A percentile compares a stretch with the other conserved stretches of the same genome.
phyloP scores from a whole-genome alignment of 1,140 invertebrate species.

The Xylocopa sonorina region DNA sequence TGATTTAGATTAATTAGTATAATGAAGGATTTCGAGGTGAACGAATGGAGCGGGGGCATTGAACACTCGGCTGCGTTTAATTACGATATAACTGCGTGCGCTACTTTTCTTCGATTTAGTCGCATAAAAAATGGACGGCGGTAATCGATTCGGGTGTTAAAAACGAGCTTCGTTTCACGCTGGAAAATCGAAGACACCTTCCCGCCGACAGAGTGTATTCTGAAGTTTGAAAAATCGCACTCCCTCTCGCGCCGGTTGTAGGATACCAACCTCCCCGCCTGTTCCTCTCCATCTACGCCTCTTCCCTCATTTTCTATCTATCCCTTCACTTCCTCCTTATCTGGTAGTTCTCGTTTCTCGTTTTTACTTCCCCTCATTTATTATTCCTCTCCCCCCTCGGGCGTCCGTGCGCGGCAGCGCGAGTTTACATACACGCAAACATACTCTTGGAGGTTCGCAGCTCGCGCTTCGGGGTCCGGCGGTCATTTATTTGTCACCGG shows the following conservation, averaged over 20 bases:
- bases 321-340: conserved; percentile 27
- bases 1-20: background rate
- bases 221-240: too few relatives aligned
- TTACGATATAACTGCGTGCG: too few relatives aligned
- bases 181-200: too few relatives aligned
- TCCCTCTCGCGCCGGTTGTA: background rate
- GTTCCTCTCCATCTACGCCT: background rate
- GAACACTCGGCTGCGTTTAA: background rate
- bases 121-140: too few relatives aligned
- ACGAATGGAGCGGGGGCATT: background rate
- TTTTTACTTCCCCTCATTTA: conserved; percentile 7
- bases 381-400: background rate
- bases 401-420: conserved; percentile 8
- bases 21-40: too few relatives aligned
- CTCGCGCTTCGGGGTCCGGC: conserved; percentile 47
- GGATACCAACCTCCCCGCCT: background rate
- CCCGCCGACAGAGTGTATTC: too few relatives aligned
- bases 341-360: background rate
- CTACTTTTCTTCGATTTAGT: too few relatives aligned
- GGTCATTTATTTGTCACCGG: conserved; percentile 51
- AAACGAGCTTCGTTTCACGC: too few relatives aligned
- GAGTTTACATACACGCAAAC: conserved; percentile 54
- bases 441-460: conserved; percentile 27
- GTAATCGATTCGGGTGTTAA: too few relatives aligned
- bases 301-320: conserved; percentile 1